A percentile compares a stretch with the other conserved stretches of the same genome.
These are phyloP conservation scores for Drosophila leonis DNA, from an alignment of 2,888 invertebrate genomes.

Conservation along the genomic window DNA sequence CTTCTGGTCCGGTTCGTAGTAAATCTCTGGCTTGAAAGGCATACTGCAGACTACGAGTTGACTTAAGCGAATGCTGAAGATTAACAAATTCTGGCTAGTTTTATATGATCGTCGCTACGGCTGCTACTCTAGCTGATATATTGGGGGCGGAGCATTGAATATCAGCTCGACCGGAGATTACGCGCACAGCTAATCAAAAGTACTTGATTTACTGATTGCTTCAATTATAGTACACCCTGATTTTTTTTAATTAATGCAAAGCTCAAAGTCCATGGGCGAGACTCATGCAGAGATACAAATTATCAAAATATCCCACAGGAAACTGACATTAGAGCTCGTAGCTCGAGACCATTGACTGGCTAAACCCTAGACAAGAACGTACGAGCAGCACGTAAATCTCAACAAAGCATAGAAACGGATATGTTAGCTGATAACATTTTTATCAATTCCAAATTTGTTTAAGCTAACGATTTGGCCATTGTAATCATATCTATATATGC, in stretches of 20 bases:
- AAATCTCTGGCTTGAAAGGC: conserved; percentile 38
- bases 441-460: background rate
- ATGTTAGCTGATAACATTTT: background rate
- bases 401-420: background rate
- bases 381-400: background rate
- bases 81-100: background rate
- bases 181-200: conserved; percentile 20
- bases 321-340: background rate
- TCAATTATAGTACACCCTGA: background rate
- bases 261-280: conserved; percentile 13
- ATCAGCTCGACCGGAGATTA: conserved; percentile 18
- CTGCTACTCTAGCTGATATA: background rate
- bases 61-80: conserved; percentile 24
- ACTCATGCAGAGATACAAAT: background rate
- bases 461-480: background rate
- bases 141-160: background rate
- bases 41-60: conserved; percentile 20
- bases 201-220: conserved; percentile 16
- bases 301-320: conserved; percentile 3
- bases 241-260: conserved; percentile 20
- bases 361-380: conserved; percentile 2
- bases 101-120: conserved; percentile 26
- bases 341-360: background rate
- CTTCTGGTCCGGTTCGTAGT: conserved; percentile 40
- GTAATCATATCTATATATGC: background rate